Percentiles rank a stretch among this genome's conserved stretches.
phyloP scores from a whole-genome alignment of 2,797 vertebrate genomes.

The Coreius guichenoti region DNA sequence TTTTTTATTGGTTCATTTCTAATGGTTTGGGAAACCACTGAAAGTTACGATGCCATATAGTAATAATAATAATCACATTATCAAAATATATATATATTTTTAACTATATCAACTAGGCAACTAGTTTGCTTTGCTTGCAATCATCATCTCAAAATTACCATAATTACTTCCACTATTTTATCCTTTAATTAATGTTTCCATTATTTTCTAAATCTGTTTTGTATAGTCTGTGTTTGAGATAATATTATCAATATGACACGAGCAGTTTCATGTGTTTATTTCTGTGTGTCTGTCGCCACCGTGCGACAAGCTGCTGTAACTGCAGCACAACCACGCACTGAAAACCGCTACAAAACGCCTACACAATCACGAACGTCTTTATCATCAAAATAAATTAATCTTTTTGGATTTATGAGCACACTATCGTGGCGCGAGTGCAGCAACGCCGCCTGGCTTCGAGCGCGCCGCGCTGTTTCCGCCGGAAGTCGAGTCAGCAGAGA shows the following conservation, averaged over 20 bases:
- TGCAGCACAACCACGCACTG: neutral
- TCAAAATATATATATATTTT: too few species aligned
- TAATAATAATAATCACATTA: too few species aligned
- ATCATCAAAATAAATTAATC: neutral
- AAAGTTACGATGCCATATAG: too few species aligned
- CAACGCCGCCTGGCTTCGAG: neutral
- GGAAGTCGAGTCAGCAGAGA: conserved; percentile 34
- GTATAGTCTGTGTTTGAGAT: too few species aligned
- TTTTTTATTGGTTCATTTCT: too few species aligned
- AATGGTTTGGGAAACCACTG: too few species aligned
- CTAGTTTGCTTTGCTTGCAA: too few species aligned
- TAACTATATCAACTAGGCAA: too few species aligned
- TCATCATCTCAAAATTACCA: too few species aligned
- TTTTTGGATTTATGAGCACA: fast-evolving
- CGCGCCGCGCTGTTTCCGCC: conserved; percentile 43
- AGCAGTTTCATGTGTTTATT: too few species aligned
- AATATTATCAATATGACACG: too few species aligned
- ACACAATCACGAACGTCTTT: neutral
- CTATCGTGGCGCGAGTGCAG: neutral
- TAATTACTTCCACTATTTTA: neutral
- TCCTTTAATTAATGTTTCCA: neutral
- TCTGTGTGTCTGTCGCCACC: neutral
- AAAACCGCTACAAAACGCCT: neutral
- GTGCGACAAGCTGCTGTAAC: neutral
- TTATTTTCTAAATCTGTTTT: neutral